Evolutionary conservation across 2,888 invertebrate genomes (phyloP), one percentile per base, ranked within the genome.

Genomic region (Argyresthia albistria): DNA sequence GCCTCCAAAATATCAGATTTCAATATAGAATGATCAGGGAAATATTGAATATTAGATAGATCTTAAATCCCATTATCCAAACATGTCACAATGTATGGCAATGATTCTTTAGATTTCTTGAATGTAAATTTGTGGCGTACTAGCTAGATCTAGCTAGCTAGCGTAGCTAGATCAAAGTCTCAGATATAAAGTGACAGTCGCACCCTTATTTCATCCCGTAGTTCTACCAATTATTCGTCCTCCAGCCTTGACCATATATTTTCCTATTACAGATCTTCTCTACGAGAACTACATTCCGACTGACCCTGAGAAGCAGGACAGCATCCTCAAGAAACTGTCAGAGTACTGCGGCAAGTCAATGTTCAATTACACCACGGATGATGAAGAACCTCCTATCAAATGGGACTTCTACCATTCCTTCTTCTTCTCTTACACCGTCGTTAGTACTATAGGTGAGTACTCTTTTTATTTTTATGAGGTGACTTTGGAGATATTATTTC

Each of bases 341-440:
- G 88, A 89, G 8, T 95, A 94, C 69, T 95, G 95, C 66, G 93
- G 92, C 35, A 93, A 93, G 63, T 90, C 93, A 0, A 90, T 95
- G 64, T 89, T 89, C 61, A 89, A 90, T 66, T 90, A 91, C 64
- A 90, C 90, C 1, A 89, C 90, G 0, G 89, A 89, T 56, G 90
- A 91, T 52, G 86, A 79, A 8, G 91, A 91, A 39, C 81, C 87
- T 8, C 90, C 90, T 0, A 88, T 89, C 55, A 91, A 90, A 67
- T 97, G 97, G 97, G 95, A 95, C 66, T 96, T 94, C 76, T 96
- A 96, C 75, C 96, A 97, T 77, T 93, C 96, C 0, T 92, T 97
- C 68, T 96, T 96, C 82, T 97, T 97, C 75, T 93, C 96, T 4
- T 93, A 97, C 64, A 97, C 96, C 12, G 95, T 96, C 51, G 94